Percentiles rank a stretch among this genome's conserved stretches.
phyloP scores from a whole-genome alignment of 2,888 invertebrate genomes.

The Hoplodrina ambigua region DNA sequence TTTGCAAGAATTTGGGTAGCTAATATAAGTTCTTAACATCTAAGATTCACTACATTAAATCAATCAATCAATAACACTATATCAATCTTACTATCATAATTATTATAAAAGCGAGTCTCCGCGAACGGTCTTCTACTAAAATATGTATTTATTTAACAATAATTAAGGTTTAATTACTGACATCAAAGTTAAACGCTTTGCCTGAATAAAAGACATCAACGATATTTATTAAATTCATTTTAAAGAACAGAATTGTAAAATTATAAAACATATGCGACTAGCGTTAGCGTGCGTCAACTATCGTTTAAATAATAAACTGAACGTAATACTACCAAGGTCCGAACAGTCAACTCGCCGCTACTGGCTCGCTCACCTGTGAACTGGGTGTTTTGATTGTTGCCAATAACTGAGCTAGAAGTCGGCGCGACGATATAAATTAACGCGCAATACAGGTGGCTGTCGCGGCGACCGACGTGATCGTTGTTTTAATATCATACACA shows the following conservation, averaged over 20 bases:
- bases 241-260: background rate
- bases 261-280: background rate
- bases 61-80: no score
- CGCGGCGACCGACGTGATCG: background rate
- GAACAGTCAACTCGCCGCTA: conserved; percentile 3
- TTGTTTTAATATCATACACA: background rate
- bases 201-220: conserved; percentile 38
- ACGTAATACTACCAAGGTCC: background rate
- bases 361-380: conserved; percentile 6
- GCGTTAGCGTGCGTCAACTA: no score
- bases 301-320: background rate
- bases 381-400: conserved; percentile 23
- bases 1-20: no score
- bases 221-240: conserved; percentile 10
- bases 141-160: background rate
- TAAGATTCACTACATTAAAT: no score
- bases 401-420: conserved; percentile 16
- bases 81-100: background rate
- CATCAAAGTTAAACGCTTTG: background rate
- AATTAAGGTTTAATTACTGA: background rate
- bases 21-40: no score
- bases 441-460: conserved; percentile 17
- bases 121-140: background rate
- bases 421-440: conserved; percentile 15
- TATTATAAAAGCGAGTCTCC: no score